Base-by-base conservation (phyloP, 2,797 vertebrate species). In the Eulemur mongoz region DNA sequence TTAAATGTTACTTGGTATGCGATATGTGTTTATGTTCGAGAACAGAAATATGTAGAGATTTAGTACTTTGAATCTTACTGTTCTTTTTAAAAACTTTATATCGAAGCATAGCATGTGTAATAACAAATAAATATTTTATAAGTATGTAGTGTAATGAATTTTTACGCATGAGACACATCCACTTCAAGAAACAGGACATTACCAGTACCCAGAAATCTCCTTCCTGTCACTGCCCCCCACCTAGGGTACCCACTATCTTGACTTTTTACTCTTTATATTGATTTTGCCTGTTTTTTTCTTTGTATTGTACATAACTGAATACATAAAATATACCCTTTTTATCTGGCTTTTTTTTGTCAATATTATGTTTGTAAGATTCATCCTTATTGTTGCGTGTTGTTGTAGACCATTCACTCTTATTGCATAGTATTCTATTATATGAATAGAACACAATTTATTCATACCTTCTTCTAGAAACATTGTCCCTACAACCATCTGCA, bases 41-140 rank as follows among this genome's bases (percentile, higher is more conserved):
- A 91, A 94, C 17, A 89, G 45, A 94, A 96, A 81, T 72, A 72
- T 38, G 8, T 83, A 79, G 43, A 80, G 25, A 22, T 61, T 94
- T 59, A 67, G 25, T 80, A 61, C 30, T 75, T 89, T 83, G 45
- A 80, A 57, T 88, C 45, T 89, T 93, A 76, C 17, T 2, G 82
- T 89, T 79, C 15, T 83, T 88, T 61, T 15, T 27, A 48, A 88
- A 81, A 65, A n/a, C 13, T 48, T 75, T 38, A 43, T 80, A 84
- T 35, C 84, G 18, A 88, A 70, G 25, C 27, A 32, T 23, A 86
- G 61, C 2, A 50, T 54, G 89, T 67, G 23, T 57, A 70, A 84
- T 32, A 79, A 43, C 5, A 54, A 90, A n/a, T 23, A 50, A 40
- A n/a, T 59, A n/a, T 45, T 78, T 83, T 84, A 25, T 32, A 25